These are phyloP conservation scores for Aleiodes sp. DNA, from an alignment of 1,140 invertebrate species.

Conservation along the genomic window DNA sequence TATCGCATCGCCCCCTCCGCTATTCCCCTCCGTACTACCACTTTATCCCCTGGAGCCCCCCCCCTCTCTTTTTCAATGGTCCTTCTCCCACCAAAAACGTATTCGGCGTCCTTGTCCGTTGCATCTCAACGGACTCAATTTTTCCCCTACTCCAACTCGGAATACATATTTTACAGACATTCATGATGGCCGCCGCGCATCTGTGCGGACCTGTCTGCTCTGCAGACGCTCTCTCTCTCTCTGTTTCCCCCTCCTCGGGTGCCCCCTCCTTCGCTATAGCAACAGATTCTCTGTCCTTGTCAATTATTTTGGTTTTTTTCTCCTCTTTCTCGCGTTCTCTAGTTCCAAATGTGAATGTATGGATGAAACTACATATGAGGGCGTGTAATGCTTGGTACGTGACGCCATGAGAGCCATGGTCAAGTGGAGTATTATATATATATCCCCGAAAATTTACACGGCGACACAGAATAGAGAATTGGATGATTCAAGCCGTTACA, in stretches of 20 bases:
- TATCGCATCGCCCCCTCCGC: constrained; percentile 8
- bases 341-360: not conserved
- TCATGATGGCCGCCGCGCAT: constrained; percentile 67
- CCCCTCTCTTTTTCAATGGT: constrained; percentile 18
- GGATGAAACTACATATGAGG: constrained; percentile 3
- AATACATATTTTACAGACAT: constrained; percentile 68
- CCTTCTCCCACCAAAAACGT: constrained; percentile 23
- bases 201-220: constrained; percentile 64
- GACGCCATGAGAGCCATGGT: not conserved
- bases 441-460: not conserved
- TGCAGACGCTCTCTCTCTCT: constrained; percentile 46
- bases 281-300: constrained; percentile 31
- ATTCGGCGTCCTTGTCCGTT: constrained; percentile 15
- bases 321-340: constrained; percentile 21
- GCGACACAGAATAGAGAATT: not conserved
- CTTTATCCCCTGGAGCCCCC: constrained; percentile 30
- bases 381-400: constrained; percentile 13
- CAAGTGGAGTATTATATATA: not conserved
- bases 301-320: not conserved
- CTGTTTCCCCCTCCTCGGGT: constrained; percentile 45
- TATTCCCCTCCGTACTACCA: constrained; percentile 33
- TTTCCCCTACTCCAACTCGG: constrained; percentile 40
- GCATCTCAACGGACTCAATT: constrained; percentile 32
- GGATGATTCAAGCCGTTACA: constrained; percentile 1
- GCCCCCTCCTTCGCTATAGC: constrained; percentile 34